Conservation (phyloP, 2,888 invertebrate genomes). For the Toxonevra muliebris region DNA sequence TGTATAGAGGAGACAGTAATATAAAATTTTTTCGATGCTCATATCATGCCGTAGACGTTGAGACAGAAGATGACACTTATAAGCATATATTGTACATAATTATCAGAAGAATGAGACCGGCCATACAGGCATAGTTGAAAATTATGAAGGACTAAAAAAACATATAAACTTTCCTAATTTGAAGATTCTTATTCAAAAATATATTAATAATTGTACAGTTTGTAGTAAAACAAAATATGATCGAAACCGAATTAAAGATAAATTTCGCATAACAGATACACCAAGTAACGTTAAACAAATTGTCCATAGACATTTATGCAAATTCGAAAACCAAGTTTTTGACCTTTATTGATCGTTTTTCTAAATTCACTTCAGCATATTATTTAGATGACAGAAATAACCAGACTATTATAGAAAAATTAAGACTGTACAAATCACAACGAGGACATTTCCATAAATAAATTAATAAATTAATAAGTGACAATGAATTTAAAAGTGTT, state of each 20-base stretch:
- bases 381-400: constrained; percentile 36
- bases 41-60: constrained; percentile 33
- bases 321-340: constrained; percentile 35
- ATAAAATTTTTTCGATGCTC: constrained; percentile 36
- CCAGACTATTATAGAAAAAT: constrained; percentile 18
- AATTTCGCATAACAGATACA: constrained; percentile 21
- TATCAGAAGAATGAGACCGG: too few species aligned
- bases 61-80: constrained; percentile 34
- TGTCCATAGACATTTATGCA: constrained; percentile 20
- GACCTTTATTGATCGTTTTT: constrained; percentile 37
- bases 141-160: constrained; percentile 34
- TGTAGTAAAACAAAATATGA: constrained; percentile 21
- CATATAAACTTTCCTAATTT: constrained; percentile 33
- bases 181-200: constrained; percentile 34
- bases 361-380: constrained; percentile 38
- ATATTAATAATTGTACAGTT: constrained; percentile 33
- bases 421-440: too few species aligned
- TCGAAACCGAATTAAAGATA: constrained; percentile 2
- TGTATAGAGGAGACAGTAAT: constrained; percentile 26
- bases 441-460: too few species aligned
- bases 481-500: too few species aligned
- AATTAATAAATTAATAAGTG: too few species aligned
- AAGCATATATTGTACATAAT: constrained; percentile 36
- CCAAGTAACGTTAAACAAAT: constrained; percentile 30
- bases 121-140: constrained; percentile 36